These are phyloP conservation scores for Oncorhynchus clarkii DNA, from an alignment of 2,113 vertebrate genomes.

Conservation along the genomic window DNA sequence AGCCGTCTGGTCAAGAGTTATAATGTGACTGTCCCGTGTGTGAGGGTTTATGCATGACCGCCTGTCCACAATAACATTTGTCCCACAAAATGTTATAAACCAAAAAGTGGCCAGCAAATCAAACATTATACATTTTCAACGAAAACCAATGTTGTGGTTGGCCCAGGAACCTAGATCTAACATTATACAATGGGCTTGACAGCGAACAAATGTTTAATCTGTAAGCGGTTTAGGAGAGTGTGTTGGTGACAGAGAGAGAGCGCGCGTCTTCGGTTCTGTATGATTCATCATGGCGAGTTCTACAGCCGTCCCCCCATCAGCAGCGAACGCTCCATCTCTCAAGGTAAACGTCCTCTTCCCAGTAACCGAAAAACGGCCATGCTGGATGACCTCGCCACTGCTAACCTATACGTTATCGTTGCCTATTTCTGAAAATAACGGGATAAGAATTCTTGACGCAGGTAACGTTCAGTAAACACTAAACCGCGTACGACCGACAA, in stretches of 20 bases:
- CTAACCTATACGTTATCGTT: background rate
- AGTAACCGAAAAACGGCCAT: background rate
- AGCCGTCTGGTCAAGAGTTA: too few species aligned
- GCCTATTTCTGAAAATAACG: background rate
- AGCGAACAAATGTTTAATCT: conserved; percentile 21
- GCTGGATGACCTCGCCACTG: background rate
- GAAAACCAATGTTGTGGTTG: background rate
- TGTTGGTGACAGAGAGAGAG: background rate
- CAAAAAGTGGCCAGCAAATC: background rate
- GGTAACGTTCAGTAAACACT: background rate
- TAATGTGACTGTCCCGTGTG: background rate
- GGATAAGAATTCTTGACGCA: background rate
- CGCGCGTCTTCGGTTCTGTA: background rate
- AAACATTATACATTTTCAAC: background rate
- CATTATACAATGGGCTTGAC: background rate
- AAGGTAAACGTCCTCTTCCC: conserved; percentile 28
- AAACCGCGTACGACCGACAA: too few species aligned
- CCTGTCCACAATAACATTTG: background rate
- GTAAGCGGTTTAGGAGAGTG: conserved; percentile 27
- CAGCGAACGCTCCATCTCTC: conserved; percentile 23
- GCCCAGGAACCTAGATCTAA: background rate
- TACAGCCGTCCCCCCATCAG: conserved; percentile 22
- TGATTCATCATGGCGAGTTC: conserved; percentile 55
- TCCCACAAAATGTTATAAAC: background rate
- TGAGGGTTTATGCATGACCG: background rate